Evolutionary conservation across 2,113 vertebrate species (phyloP).

Genomic region (Rattus norvegicus): GRCr8 NC_086022.1:48696501-48697000

Average conservation of each 20-base stretch:
- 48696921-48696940: neutral
- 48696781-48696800: neutral
- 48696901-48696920: neutral
- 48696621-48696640: neutral
- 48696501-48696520: neutral
- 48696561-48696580: neutral
- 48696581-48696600: neutral
- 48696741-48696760: neutral
- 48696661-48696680: neutral
- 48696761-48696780: neutral
- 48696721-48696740: neutral
- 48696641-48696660: neutral
- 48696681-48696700: neutral
- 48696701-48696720: neutral
- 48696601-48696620: neutral
- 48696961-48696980: neutral
- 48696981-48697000: neutral
- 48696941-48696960: neutral
- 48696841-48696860: neutral
- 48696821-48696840: neutral
- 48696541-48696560: neutral
- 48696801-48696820: neutral
- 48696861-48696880: neutral
- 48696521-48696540: neutral
- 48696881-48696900: neutral